Percentiles rank a stretch among this genome's conserved stretches.
These are phyloP conservation scores for Isichthys henryi DNA, from an alignment of 2,113 vertebrate species.

Conservation along the genomic window DNA sequence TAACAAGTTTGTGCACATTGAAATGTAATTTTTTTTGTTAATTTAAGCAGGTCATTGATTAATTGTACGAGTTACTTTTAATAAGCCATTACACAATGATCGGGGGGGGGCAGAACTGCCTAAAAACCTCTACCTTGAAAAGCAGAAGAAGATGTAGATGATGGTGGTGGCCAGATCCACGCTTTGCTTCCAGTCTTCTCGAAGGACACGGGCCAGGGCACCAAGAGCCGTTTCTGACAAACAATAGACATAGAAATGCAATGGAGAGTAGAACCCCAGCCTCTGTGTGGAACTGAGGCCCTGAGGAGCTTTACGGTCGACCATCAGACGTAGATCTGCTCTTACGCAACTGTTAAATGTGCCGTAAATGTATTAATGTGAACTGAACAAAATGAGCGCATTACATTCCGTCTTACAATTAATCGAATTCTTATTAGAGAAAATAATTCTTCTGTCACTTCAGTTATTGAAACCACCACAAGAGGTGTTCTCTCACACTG, in stretches of 20 bases:
- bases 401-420: not conserved
- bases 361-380: not conserved
- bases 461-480: not conserved
- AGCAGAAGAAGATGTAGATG: constrained; percentile 88
- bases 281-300: not conserved
- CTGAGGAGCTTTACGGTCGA: not conserved
- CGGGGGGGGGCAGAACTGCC: not conserved
- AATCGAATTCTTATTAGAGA: not conserved
- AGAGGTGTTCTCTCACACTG: not conserved
- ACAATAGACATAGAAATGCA: constrained; percentile 23
- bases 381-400: not conserved
- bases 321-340: not conserved
- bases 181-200: constrained; percentile 92
- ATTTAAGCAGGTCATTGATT: not conserved
- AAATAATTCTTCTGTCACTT: not conserved
- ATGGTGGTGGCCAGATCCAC: constrained; percentile 89
- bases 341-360: not conserved
- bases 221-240: constrained; percentile 74
- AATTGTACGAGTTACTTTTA: not conserved
- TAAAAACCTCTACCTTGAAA: constrained; percentile 75
- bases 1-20: not conserved
- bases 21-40: not conserved
- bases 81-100: not conserved
- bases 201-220: constrained; percentile 79
- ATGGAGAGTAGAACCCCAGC: not conserved